Percentiles rank a stretch among this genome's conserved stretches.
Conservation (phyloP, 2,113 vertebrate genomes). For the Isurus oxyrinchus region DNA sequence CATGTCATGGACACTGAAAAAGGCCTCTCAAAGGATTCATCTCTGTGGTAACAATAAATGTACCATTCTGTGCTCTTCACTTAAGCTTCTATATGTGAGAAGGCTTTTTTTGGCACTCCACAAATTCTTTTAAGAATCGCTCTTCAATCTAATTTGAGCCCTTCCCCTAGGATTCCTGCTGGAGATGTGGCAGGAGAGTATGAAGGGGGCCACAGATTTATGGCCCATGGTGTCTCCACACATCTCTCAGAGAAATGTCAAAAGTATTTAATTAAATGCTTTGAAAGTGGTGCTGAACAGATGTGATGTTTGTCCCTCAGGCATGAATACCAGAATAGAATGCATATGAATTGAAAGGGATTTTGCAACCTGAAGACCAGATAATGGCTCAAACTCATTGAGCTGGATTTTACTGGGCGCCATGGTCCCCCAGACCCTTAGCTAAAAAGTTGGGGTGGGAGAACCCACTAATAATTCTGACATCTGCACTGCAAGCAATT, state of each 20-base stretch:
- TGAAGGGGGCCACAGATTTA: neutral
- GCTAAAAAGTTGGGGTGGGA: neutral
- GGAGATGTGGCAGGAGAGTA: neutral
- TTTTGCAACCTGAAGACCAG: neutral
- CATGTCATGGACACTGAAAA: neutral
- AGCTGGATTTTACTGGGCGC: neutral
- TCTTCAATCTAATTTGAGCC: neutral
- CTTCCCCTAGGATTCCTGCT: neutral
- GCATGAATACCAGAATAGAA: neutral
- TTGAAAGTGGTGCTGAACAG: neutral
- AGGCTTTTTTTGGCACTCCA: neutral
- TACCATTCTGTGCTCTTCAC: neutral
- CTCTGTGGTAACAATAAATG: neutral
- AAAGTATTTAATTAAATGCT: neutral
- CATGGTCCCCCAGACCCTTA: neutral
- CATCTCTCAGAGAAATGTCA: neutral
- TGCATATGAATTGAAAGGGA: slow-evolving; percentile 7
- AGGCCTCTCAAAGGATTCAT: neutral
- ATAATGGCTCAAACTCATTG: neutral
- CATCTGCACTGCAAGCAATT: neutral
- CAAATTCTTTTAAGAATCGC: neutral
- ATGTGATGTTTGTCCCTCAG: neutral
- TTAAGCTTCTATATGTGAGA: neutral
- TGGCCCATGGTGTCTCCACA: neutral
- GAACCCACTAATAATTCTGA: neutral